These are phyloP conservation scores for Oxyura jamaicensis DNA, from an alignment of 2,113 vertebrate genomes.

Conservation along the genomic window DNA sequence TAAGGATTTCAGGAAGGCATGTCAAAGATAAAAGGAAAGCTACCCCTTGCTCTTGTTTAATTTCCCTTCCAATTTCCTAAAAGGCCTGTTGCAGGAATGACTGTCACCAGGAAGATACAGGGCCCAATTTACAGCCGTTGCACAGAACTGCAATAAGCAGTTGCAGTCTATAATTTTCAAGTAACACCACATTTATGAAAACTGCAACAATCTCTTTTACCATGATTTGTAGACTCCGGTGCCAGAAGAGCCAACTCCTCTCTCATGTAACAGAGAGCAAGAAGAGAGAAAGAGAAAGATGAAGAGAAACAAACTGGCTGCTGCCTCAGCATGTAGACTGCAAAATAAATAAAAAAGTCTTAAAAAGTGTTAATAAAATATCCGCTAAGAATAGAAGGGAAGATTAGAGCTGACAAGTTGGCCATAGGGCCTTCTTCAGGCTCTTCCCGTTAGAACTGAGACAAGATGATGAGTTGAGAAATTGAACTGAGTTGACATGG, in stretches of 20 bases:
- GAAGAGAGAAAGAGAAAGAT: conserved; percentile 2
- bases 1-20: conserved; percentile 56
- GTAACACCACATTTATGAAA: conserved; percentile 40
- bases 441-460: conserved; percentile 41
- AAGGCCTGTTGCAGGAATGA: conserved; percentile 41
- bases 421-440: conserved; percentile 67
- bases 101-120: conserved; percentile 22
- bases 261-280: neutral
- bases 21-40: conserved; percentile 67
- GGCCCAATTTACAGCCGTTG: conserved; percentile 3
- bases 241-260: conserved; percentile 43
- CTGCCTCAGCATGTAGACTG: conserved; percentile 54
- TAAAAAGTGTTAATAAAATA: conserved; percentile 57
- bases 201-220: conserved; percentile 33
- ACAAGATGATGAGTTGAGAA: conserved; percentile 53
- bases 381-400: conserved; percentile 45
- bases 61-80: conserved; percentile 58
- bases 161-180: conserved; percentile 38
- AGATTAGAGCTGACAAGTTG: conserved; percentile 72
- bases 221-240: conserved; percentile 3
- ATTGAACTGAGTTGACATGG: conserved; percentile 45
- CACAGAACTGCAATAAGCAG: conserved; percentile 26
- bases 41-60: conserved; percentile 60
- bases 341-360: conserved; percentile 47
- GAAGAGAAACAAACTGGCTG: conserved; percentile 48